Conservation (phyloP, 2,797 vertebrate genomes). For the Cossypha caffra region DNA sequence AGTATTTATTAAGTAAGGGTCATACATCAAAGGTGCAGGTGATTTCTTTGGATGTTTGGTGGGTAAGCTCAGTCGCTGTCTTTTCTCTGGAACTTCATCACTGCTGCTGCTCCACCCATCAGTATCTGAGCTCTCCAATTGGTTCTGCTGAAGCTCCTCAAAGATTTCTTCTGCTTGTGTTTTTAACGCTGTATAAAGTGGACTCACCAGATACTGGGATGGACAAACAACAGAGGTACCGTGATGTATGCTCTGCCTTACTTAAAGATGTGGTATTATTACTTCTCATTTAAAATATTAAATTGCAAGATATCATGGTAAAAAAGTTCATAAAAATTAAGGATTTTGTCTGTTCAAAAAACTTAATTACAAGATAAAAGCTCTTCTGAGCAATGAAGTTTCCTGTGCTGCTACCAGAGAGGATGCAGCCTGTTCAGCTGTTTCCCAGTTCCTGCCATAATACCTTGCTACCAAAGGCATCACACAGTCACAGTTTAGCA, state of each 20-base stretch:
- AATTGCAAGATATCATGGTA: not conserved
- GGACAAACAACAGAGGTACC: not conserved
- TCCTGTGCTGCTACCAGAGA: not conserved
- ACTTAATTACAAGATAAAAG: not conserved
- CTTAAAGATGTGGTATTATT: not conserved
- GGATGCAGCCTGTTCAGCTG: not conserved
- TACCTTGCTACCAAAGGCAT: not conserved
- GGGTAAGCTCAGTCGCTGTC: conserved; percentile 74
- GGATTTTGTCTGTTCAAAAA: not conserved
- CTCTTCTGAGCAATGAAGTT: not conserved
- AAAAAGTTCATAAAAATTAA: not conserved
- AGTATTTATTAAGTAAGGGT: not conserved
- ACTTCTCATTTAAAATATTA: not conserved
- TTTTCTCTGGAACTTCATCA: conserved; percentile 84
- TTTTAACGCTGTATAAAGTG: conserved; percentile 83
- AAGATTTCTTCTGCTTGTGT: conserved; percentile 76
- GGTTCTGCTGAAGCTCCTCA: conserved; percentile 64
- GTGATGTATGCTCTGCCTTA: not conserved
- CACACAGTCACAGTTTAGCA: not conserved
- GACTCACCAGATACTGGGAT: conserved; percentile 85
- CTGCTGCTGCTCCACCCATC: conserved; percentile 66
- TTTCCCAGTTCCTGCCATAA: not conserved
- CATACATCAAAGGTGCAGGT: conserved; percentile 75
- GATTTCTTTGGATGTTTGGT: conserved; percentile 62
- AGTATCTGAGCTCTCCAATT: conserved; percentile 50